Evolutionary conservation across 2,113 vertebrate species (phyloP), one percentile per base, ranked within the genome.

Genomic region (Plecturocebus donacophilus): DNA sequence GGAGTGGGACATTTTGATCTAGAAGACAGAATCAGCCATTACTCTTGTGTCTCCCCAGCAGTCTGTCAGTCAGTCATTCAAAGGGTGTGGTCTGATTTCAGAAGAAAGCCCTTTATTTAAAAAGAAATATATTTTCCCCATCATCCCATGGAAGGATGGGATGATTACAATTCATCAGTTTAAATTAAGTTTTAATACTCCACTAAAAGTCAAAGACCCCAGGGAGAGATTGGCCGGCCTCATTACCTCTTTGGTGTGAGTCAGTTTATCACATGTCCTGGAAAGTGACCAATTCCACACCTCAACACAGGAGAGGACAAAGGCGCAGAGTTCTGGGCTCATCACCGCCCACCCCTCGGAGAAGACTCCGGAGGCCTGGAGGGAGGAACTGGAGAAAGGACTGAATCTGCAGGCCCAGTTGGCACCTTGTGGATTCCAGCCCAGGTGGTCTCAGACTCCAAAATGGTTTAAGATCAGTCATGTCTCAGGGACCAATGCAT

Each of bases 101-200:
- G 42, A 73, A 79, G 38, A 82, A 95, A 49, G 14, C 7, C n/a
- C 25, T 82, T 83, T 89, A 40, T 92, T 89, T 81, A 47, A 82
- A 92, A 94, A 83, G 32, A 92, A 87, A 66, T 95, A 56, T 17
- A 20, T 8, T 90, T 80, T 64, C 20, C 84, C 45, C 58, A 54
- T 35, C 71, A 82, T 71, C 25, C 75, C 9, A 4, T 23, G 40
- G n/a, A 87, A 95, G 52, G 49, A 12, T 52, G 52, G 52, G 52
- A 52, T 52, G 64, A 56, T 95, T 23, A 80, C 49, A 61, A 56
- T 93, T 95, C 90, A 61, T 87, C 47, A 23, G 76, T 68, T 81
- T 93, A 68, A 93, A 79, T 97, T 96, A 95, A 94, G 70, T 40
- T 92, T 94, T 95, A 94, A 83, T 87, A 93, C 49, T 58, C 68